phyloP scores from a whole-genome alignment of 2,888 invertebrate species.

The Caenorhabditis imperialis region DNA sequence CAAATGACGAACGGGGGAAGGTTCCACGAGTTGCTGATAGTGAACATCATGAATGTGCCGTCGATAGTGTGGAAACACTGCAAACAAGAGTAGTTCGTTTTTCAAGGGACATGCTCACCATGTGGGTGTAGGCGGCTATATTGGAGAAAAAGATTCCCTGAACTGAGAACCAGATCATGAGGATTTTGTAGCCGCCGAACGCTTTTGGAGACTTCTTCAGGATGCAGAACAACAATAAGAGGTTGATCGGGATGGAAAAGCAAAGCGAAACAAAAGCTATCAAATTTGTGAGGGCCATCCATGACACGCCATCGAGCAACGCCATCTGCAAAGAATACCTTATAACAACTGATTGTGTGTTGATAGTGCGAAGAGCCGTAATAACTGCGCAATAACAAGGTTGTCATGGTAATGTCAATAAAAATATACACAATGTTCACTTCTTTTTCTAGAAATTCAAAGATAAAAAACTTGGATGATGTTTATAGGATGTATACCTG shows the following conservation, averaged over 20 bases:
- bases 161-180: slow-evolving; percentile 26
- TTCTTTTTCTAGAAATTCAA: too few species aligned
- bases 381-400: too few species aligned
- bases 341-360: background rate
- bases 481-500: too few species aligned
- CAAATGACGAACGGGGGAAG: slow-evolving; percentile 22
- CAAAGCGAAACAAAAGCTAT: background rate
- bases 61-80: slow-evolving; percentile 31
- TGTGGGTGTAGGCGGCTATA: slow-evolving; percentile 22
- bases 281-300: slow-evolving; percentile 14
- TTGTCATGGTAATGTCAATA: too few species aligned
- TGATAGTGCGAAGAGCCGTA: background rate
- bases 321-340: slow-evolving; percentile 9
- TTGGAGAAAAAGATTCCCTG: slow-evolving; percentile 40
- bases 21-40: slow-evolving; percentile 7
- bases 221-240: slow-evolving; percentile 34
- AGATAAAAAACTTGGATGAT: too few species aligned
- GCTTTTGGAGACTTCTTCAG: slow-evolving; percentile 15
- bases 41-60: slow-evolving; percentile 46
- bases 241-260: slow-evolving; percentile 19
- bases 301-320: slow-evolving; percentile 5
- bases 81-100: background rate
- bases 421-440: too few species aligned
- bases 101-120: slow-evolving; percentile 11
- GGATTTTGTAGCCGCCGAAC: slow-evolving; percentile 23